Evolutionary conservation across 1,140 invertebrate species (phyloP).

Genomic region (Neodiprion virginianus): DNA sequence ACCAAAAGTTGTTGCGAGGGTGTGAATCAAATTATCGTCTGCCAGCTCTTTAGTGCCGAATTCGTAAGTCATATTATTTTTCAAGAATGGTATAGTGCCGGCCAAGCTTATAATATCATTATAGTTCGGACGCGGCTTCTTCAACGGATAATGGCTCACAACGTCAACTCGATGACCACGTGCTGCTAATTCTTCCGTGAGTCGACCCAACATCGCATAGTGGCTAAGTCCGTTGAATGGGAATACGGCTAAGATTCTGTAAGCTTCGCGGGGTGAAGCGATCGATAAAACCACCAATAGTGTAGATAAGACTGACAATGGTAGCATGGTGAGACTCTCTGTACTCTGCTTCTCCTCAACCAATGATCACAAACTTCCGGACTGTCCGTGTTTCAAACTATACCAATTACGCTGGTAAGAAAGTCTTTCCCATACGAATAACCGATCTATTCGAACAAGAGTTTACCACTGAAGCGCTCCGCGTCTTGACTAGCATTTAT

Average conservation of each 20-base stretch:
- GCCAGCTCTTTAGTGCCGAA: constrained; percentile 19
- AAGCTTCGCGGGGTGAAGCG: constrained; percentile 26
- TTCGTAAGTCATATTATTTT: constrained; percentile 27
- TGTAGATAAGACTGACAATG: too few relatives aligned
- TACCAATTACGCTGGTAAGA: too few relatives aligned
- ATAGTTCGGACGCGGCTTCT: constrained; percentile 49
- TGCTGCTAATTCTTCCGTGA: constrained; percentile 50
- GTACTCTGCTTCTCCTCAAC: too few relatives aligned
- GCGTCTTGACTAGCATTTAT: too few relatives aligned
- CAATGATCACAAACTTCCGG: too few relatives aligned
- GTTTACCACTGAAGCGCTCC: too few relatives aligned
- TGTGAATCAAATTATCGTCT: constrained; percentile 28
- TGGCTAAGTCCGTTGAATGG: constrained; percentile 54
- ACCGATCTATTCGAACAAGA: too few relatives aligned
- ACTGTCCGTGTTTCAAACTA: too few relatives aligned
- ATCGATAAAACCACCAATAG: too few relatives aligned
- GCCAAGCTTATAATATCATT: constrained; percentile 30
- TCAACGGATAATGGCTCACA: constrained; percentile 50
- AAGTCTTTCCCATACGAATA: too few relatives aligned
- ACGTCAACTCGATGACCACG: constrained; percentile 59
- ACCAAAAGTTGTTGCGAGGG: constrained; percentile 21
- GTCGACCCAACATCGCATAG: constrained; percentile 43
- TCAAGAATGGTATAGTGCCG: neutral
- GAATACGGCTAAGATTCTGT: constrained; percentile 48
- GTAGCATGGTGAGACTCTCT: too few relatives aligned